These are phyloP conservation scores for Crematogaster levior DNA, from an alignment of 2,888 invertebrate species.

Conservation along the genomic window DNA sequence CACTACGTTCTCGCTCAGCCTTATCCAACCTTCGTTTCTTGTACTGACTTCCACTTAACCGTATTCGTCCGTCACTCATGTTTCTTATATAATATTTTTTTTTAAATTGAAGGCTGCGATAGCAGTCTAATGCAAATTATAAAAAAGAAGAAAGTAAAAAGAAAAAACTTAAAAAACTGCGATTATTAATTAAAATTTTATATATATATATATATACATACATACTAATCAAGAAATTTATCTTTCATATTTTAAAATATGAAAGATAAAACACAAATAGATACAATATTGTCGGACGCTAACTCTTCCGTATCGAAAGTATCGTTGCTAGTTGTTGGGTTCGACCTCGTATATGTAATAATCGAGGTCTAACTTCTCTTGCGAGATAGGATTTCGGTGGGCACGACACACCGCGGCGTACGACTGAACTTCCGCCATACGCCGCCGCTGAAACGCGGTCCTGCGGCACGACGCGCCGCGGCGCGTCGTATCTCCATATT, in stretches of 20 bases:
- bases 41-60: slow-evolving; percentile 2
- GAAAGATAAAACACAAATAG: too few relatives aligned
- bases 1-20: neutral
- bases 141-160: too few relatives aligned
- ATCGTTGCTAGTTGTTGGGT: too few relatives aligned
- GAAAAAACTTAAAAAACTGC: slow-evolving; percentile 4
- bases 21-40: slow-evolving; percentile 9
- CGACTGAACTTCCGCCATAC: too few relatives aligned
- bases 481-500: neutral
- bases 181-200: neutral
- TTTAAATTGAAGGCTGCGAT: neutral
- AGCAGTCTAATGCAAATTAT: slow-evolving; percentile 7
- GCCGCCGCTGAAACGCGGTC: too few relatives aligned
- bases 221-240: neutral
- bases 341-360: too few relatives aligned
- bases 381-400: too few relatives aligned
- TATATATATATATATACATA: slow-evolving; percentile 3
- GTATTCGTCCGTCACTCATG: neutral
- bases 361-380: too few relatives aligned
- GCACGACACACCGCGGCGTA: too few relatives aligned
- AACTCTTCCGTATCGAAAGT: too few relatives aligned
- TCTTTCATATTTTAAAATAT: too few relatives aligned
- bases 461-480: neutral
- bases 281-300: too few relatives aligned
- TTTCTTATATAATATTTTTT: neutral